A percentile compares a stretch with the other conserved stretches of the same genome.
phyloP scores from a whole-genome alignment of 2,797 vertebrate species.

The Poecilia gillii region DNA sequence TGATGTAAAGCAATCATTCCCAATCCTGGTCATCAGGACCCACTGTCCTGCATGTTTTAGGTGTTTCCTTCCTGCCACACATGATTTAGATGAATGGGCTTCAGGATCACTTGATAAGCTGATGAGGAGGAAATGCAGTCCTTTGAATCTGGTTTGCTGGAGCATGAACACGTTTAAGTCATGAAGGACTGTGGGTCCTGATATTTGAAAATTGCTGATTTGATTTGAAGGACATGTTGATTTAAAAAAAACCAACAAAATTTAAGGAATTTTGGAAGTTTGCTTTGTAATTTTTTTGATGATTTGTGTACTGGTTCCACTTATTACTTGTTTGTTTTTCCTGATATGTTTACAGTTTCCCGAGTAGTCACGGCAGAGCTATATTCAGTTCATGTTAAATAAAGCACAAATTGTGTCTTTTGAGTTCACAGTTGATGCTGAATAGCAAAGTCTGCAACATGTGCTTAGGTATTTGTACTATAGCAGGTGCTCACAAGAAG shows the following conservation, averaged over 20 bases:
- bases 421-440: background rate
- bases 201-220: background rate
- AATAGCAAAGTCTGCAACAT: background rate
- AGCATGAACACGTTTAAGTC: background rate
- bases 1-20: background rate
- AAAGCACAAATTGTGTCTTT: background rate
- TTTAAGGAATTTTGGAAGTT: background rate
- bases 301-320: background rate
- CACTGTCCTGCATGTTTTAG: background rate
- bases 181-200: background rate
- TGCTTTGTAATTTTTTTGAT: background rate
- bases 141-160: background rate
- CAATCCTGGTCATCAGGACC: background rate
- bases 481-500: background rate
- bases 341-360: background rate
- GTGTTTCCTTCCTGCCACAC: background rate
- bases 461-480: background rate
- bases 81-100: background rate
- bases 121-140: background rate
- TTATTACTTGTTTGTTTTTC: background rate
- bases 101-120: background rate
- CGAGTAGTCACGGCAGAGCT: background rate
- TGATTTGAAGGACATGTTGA: background rate
- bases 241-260: too few relatives aligned
- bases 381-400: background rate